These are phyloP conservation scores for Chionoecetes opilio DNA, from an alignment of 1,140 invertebrate genomes.

Conservation along the genomic window DNA sequence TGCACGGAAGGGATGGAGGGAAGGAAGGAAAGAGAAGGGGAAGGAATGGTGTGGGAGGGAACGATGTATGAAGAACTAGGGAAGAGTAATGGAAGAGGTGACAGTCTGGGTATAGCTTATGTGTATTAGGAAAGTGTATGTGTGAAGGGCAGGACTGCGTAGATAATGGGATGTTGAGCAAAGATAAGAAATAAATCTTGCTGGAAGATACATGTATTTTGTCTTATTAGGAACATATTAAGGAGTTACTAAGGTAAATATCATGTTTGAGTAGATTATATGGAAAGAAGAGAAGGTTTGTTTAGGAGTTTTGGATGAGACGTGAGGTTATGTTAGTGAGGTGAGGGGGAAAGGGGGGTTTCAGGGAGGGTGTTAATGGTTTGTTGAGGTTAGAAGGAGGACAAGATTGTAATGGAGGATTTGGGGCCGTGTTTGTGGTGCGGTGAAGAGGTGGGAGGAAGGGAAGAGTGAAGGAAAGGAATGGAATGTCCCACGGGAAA, in stretches of 20 bases:
- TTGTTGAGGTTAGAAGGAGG: not conserved
- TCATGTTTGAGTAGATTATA: too few species aligned
- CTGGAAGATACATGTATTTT: too few species aligned
- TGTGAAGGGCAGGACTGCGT: too few species aligned
- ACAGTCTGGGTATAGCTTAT: not conserved
- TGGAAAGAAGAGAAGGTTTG: not conserved
- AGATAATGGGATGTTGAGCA: not conserved
- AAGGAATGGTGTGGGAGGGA: not conserved
- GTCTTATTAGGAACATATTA: too few species aligned
- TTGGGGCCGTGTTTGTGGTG: not conserved
- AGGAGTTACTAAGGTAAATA: too few species aligned
- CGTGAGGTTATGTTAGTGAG: too few species aligned
- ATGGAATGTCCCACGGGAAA: not conserved
- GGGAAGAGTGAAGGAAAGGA: not conserved
- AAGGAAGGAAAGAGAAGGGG: not conserved
- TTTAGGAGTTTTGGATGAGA: too few species aligned
- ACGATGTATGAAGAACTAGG: too few species aligned
- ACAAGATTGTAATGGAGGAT: not conserved
- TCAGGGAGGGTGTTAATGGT: too few species aligned
- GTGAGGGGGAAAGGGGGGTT: too few species aligned
- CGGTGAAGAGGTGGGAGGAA: not conserved
- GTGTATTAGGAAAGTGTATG: not conserved
- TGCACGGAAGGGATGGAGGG: constrained; percentile 33
- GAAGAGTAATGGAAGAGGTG: too few species aligned
- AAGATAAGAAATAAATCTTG: too few species aligned